Evolutionary conservation across 2,113 vertebrate genomes (phyloP), one percentile per base, ranked within the genome.

Genomic region (Pseudolaguvia tuberculata): DNA sequence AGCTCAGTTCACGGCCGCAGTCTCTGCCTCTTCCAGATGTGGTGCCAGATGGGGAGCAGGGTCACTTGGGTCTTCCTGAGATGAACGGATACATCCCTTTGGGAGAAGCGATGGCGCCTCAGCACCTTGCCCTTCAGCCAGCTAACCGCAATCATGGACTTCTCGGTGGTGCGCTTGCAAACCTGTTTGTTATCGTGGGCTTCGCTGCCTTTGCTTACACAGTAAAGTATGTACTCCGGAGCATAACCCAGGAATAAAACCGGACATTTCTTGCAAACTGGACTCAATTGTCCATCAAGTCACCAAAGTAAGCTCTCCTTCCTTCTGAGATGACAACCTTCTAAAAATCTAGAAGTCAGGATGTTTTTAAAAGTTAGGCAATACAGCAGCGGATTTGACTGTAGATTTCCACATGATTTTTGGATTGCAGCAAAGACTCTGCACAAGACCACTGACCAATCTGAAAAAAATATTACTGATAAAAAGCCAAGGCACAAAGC

Each of bases 151-250:
- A 98, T 88, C 96, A 98, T 14, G 96, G 96, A 96, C 95, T 98
- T 80, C 82, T 98, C 59, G 97, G 97, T 0, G 97, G 97, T 0
- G 97, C 97, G 48, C 81, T 99, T 17, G 94, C 94, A 86, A 98
- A 98, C 91, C 90, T 98, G 82, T 98, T 98, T 81, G 95, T 98
- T 68, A 96, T 98, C 66, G 96, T 98, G 11, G 96, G 96, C 70
- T 98, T 98, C 31, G 96, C 96, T 0, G 96, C 96, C 59, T 98
- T 97, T 4, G 96, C 96, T 83, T 98, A 98, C 91, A 98, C 96
- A 65, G 96, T 98, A 76, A 98, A 96, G 87, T 98, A 96, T 4
- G 96, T 98, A 72, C 88, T 98, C 85, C 90, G 95, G 88, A 98
- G 94, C 94, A 98, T 98, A 91, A 95, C 95, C 0, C 95, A 98